phyloP scores from a whole-genome alignment of 2,797 vertebrate species.

The Melanotaenia nigrans region DNA sequence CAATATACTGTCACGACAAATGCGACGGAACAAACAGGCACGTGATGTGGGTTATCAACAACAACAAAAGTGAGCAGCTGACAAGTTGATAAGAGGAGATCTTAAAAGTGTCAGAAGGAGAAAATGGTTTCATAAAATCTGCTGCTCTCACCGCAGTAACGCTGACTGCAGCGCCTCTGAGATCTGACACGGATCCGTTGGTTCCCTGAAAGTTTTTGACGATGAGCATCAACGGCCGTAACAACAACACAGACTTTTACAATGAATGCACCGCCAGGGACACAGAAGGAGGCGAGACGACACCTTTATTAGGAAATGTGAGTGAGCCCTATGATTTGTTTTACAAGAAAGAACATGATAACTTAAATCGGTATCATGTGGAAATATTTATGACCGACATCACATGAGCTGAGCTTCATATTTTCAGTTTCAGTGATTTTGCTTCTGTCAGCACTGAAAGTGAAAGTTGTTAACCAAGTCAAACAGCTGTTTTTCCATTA shows the following conservation, averaged over 20 bases:
- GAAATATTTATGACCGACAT: conserved; percentile 6
- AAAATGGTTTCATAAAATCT: conserved; percentile 22
- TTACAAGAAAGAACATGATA: neutral
- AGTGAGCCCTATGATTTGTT: conserved; percentile 33
- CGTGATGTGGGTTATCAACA: conserved; percentile 34
- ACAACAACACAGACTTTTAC: neutral
- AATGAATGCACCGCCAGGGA: neutral
- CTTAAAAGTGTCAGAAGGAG: neutral
- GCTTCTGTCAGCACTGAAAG: conserved; percentile 42
- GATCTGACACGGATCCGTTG: neutral
- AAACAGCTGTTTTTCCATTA: neutral
- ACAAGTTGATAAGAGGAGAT: conserved; percentile 11
- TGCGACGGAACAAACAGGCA: conserved; percentile 54
- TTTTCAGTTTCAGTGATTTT: conserved; percentile 25
- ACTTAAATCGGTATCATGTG: neutral
- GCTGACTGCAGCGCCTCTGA: neutral
- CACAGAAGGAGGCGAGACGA: conserved; percentile 31
- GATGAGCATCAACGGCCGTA: conserved; percentile 58
- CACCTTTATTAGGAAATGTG: conserved; percentile 74
- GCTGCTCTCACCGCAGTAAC: neutral
- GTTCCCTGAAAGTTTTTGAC: neutral
- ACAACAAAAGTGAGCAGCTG: conserved; percentile 40
- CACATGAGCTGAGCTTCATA: conserved; percentile 29
- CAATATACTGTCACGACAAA: fast-evolving
- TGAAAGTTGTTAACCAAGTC: neutral